These are phyloP conservation scores for Azemiops feae DNA, from an alignment of 2,113 vertebrate species.

Conservation along the genomic window DNA sequence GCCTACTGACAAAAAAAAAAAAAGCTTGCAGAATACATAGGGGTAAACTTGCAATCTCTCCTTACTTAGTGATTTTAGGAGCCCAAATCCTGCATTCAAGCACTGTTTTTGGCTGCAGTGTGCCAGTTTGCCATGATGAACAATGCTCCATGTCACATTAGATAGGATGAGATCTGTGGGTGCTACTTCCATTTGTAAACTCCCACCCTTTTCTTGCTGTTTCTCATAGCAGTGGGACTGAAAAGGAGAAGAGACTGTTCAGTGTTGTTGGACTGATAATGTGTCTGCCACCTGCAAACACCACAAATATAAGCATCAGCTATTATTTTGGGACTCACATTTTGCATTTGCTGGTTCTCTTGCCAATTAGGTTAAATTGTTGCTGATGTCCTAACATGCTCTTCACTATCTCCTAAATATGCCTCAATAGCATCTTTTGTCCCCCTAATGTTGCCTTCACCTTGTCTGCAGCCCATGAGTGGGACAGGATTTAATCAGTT, in stretches of 20 bases:
- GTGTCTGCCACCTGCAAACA: not conserved
- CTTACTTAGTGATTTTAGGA: not conserved
- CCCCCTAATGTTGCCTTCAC: not conserved
- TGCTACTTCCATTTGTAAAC: not conserved
- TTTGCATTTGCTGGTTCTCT: not conserved
- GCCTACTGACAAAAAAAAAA: not conserved
- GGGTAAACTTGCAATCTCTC: not conserved
- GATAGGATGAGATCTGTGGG: not conserved
- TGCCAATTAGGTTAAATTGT: not conserved
- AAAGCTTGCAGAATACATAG: not conserved
- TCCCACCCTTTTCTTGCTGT: not conserved
- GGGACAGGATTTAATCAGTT: not conserved
- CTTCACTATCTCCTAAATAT: not conserved
- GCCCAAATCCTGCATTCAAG: not conserved
- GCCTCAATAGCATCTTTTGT: not conserved
- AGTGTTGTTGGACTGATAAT: not conserved
- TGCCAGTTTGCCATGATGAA: not conserved
- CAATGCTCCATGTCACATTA: not conserved
- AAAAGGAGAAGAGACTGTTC: not conserved
- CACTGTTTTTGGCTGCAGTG: not conserved
- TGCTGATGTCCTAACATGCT: not conserved
- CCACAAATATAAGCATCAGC: not conserved
- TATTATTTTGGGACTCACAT: not conserved
- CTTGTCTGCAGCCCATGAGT: not conserved
- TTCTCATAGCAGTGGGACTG: not conserved